phyloP scores from a whole-genome alignment of 2,113 vertebrate genomes.

The Anser cygnoides region DNA sequence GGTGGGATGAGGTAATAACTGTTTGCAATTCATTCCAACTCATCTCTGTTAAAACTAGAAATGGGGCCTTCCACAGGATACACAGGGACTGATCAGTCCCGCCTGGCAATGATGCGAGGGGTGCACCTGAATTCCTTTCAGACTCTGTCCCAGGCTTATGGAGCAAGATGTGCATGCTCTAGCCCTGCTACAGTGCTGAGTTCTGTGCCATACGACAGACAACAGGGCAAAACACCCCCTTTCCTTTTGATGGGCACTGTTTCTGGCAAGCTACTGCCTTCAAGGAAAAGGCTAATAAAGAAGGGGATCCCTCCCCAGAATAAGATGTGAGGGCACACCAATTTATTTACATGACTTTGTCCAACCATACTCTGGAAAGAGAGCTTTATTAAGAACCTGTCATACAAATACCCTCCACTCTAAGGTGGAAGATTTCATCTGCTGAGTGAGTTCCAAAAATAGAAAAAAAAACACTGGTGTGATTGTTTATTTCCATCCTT shows the following conservation, averaged over 20 bases:
- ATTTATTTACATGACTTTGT: neutral
- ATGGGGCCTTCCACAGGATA: neutral
- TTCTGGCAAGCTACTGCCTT: neutral
- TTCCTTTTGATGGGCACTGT: neutral
- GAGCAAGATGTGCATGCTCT: neutral
- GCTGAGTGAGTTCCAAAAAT: slow-evolving; percentile 48
- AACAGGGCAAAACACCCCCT: neutral
- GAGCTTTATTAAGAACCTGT: neutral
- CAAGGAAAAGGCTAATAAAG: neutral
- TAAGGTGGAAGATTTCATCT: slow-evolving; percentile 18
- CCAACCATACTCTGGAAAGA: neutral
- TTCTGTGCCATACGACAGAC: neutral
- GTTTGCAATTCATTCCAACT: neutral
- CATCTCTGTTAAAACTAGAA: neutral
- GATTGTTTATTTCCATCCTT: slow-evolving; percentile 55
- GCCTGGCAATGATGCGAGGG: neutral
- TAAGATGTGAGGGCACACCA: neutral
- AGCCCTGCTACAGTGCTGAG: neutral
- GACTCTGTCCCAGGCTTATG: neutral
- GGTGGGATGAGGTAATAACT: neutral
- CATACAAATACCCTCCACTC: neutral
- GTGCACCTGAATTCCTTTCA: neutral
- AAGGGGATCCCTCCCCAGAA: neutral
- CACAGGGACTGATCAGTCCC: neutral
- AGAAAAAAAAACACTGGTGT: neutral